Percentiles rank a stretch among this genome's conserved stretches.
These are phyloP conservation scores for Lepisosteus osseus DNA, from an alignment of 2,113 vertebrate species.

Conservation along the genomic window DNA sequence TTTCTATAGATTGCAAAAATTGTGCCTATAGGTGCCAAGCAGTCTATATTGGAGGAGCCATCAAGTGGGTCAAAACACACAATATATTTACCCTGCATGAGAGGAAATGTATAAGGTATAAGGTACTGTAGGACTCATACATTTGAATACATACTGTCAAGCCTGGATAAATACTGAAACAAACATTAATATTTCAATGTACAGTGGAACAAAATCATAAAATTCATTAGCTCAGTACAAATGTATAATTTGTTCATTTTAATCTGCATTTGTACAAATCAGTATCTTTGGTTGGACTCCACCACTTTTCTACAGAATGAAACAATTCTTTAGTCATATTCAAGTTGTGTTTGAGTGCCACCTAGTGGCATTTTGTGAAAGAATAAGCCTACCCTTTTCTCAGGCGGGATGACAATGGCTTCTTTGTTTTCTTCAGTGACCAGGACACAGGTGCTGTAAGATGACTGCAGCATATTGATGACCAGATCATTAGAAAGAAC, in stretches of 20 bases:
- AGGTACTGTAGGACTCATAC: too few relatives aligned
- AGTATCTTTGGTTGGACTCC: too few relatives aligned
- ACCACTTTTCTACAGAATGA: too few relatives aligned
- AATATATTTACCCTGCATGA: slow-evolving; percentile 86
- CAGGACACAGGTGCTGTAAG: slow-evolving; percentile 84
- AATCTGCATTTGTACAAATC: too few relatives aligned
- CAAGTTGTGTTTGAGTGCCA: neutral
- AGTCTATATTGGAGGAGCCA: slow-evolving; percentile 96
- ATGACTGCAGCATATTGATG: slow-evolving; percentile 91
- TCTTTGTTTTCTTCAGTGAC: slow-evolving; percentile 91
- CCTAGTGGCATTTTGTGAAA: neutral
- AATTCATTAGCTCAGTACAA: too few relatives aligned
- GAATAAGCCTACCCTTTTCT: slow-evolving; percentile 70
- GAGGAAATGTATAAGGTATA: neutral
- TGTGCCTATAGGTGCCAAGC: slow-evolving; percentile 91
- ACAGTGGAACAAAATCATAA: too few relatives aligned
- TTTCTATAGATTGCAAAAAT: slow-evolving; percentile 95
- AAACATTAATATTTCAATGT: too few relatives aligned
- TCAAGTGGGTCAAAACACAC: slow-evolving; percentile 96
- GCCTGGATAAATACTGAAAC: too few relatives aligned
- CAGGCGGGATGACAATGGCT: slow-evolving; percentile 74
- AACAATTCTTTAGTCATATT: too few relatives aligned
- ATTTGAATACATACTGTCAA: too few relatives aligned
- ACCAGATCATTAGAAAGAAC: slow-evolving; percentile 87
- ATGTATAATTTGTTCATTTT: too few relatives aligned